phyloP scores from a whole-genome alignment of 2,888 invertebrate species.

The Caenorhabditis becei region DNA sequence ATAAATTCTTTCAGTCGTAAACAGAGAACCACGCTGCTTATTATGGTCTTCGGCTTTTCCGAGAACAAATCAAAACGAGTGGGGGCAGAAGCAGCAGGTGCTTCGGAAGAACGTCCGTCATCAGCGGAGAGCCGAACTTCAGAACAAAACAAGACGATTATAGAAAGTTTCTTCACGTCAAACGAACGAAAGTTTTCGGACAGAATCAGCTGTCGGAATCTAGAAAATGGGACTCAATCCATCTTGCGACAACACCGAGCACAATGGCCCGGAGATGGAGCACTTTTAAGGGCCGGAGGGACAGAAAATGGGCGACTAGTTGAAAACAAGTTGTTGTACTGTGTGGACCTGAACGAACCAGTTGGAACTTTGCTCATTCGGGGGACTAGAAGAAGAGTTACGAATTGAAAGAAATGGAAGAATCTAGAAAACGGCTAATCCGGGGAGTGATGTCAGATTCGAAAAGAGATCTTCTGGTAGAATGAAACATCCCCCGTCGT shows the following conservation, averaged over 20 bases:
- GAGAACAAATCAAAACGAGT: background rate
- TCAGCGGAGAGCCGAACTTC: background rate
- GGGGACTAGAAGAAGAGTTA: background rate
- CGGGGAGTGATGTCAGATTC: background rate
- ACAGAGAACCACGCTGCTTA: background rate
- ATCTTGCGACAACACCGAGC: slow-evolving; percentile 17
- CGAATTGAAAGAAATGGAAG: slow-evolving; percentile 3
- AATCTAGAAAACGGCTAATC: background rate
- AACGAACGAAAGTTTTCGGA: background rate
- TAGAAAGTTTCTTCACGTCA: background rate
- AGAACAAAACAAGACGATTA: background rate
- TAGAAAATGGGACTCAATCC: slow-evolving; percentile 38
- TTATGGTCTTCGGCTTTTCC: background rate
- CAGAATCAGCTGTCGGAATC: slow-evolving; percentile 6
- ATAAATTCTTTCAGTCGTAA: background rate
- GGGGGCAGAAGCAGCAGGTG: background rate
- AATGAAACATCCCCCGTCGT: background rate
- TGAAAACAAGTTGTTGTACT: slow-evolving; percentile 12
- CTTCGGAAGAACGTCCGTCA: background rate
- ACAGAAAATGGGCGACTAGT: slow-evolving; percentile 2
- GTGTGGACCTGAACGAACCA: background rate
- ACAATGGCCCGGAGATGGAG: slow-evolving; percentile 20
- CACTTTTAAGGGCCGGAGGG: slow-evolving; percentile 18
- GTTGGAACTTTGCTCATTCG: background rate
- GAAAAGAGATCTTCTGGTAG: background rate